A percentile compares a stretch with the other conserved stretches of the same genome.
phyloP scores from a whole-genome alignment of 2,797 vertebrate species.

The Lagorchestes hirsutus region DNA sequence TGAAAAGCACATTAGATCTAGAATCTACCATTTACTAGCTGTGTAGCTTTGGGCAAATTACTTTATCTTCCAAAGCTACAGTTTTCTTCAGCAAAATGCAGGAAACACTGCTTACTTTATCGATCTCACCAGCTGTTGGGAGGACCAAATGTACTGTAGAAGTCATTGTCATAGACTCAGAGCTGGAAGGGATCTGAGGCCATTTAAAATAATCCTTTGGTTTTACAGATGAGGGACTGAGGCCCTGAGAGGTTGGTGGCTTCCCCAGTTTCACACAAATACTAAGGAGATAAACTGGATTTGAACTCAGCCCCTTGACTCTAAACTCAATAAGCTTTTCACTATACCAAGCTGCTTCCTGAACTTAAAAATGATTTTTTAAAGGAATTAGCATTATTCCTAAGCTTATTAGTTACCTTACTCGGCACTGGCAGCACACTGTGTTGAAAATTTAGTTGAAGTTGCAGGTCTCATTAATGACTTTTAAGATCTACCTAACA shows the following conservation, averaged over 20 bases:
- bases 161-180: neutral
- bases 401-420: neutral
- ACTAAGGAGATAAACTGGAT: neutral
- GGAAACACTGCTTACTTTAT: neutral
- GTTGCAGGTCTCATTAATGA: slow-evolving; percentile 34
- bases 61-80: neutral
- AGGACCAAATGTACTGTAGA: neutral
- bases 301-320: neutral
- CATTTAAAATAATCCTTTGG: too few species aligned
- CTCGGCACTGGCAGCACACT: slow-evolving; percentile 16
- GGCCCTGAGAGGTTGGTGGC: neutral
- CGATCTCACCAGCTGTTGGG: neutral
- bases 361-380: neutral
- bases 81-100: neutral
- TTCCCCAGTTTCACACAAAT: neutral
- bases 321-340: neutral
- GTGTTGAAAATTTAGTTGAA: slow-evolving; percentile 18
- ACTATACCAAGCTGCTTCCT: neutral
- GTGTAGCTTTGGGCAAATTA: neutral
- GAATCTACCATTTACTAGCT: neutral
- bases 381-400: slow-evolving; percentile 7
- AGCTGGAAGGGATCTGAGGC: neutral
- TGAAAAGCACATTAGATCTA: neutral
- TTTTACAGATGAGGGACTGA: neutral
- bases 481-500: slow-evolving; percentile 57